Evolutionary conservation across 2,797 vertebrate species (phyloP), one percentile per base, ranked within the genome.

Genomic region (Oophaga sylvatica): DNA sequence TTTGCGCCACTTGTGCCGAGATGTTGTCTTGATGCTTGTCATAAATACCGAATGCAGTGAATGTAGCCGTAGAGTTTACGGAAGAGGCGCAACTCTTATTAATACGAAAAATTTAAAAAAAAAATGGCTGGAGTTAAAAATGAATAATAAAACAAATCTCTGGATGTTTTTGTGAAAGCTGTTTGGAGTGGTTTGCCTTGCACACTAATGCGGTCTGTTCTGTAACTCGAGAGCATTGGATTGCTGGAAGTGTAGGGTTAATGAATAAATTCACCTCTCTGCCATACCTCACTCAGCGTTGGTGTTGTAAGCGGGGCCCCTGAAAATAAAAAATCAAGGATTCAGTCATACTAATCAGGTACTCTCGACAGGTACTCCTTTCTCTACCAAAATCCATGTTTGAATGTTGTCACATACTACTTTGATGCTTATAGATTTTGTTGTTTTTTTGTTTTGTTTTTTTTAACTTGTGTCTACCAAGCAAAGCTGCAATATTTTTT

Each of bases 261-360:
- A 97, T 96, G 95, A 97, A 97, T 99, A 97, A 98, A 98, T 99
- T 97, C 98, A 99, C 97, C 97, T 98, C 97, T 98, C 97, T 97
- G 98, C 98, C 97, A 97, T 96, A 98, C 98, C 97, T 99, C 98
- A 98, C 97, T 98, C 98, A 98, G 97, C 98, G 97, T 98, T 99
- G 98, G 97, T 98, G 98, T 99, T 99, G 98, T 99, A 98, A 98
- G 97, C 97, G 83, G 48, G 97, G 97, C 97, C 97, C 97, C 98
- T 99, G 97, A 98, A 97, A 99, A 98, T 96, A 98, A 99, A 98
- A 99, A 99, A 99, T 99, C 97, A 98, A 97, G 98, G 98, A 99
- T 97, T 99, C 97, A 98, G 96, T 99, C 97, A 98, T 97, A 97
- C 97, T 99, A 97, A 98, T 95, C 98, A 99, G 98, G 98, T 99